These are phyloP conservation scores for Alectura lathami DNA, from an alignment of 2,113 vertebrate species.

Conservation along the genomic window DNA sequence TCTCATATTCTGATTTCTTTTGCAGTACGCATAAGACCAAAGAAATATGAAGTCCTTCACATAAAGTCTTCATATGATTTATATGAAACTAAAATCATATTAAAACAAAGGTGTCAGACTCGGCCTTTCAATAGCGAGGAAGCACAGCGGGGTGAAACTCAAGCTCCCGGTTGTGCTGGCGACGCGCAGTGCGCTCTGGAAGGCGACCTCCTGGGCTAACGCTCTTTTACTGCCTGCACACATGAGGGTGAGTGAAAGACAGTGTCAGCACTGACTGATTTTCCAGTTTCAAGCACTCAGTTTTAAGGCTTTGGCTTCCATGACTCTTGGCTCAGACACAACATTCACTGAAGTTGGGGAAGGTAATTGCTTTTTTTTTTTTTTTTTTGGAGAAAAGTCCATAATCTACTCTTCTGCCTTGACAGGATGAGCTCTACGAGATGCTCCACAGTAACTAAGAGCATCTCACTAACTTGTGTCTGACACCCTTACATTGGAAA, in stretches of 20 bases:
- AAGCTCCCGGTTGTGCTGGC: neutral
- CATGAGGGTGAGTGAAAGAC: neutral
- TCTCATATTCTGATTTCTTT: slow-evolving; percentile 75
- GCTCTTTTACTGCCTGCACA: neutral
- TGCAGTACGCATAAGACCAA: slow-evolving; percentile 40
- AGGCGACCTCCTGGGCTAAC: neutral
- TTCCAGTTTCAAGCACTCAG: neutral
- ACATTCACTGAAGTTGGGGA: neutral
- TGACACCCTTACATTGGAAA: neutral
- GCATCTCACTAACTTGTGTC: neutral
- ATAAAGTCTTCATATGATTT: neutral
- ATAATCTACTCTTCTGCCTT: neutral
- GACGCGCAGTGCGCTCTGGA: neutral
- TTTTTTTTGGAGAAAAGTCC: neutral
- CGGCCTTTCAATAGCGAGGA: neutral
- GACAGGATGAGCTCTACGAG: neutral
- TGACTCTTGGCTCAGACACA: neutral
- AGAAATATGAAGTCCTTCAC: neutral
- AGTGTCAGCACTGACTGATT: neutral
- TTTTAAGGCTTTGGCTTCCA: neutral
- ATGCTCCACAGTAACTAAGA: neutral
- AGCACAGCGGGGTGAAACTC: neutral
- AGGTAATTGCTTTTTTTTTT: neutral
- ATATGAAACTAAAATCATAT: neutral
- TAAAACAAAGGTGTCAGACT: neutral